A percentile compares a stretch with the other conserved stretches of the same genome.
phyloP scores from a whole-genome alignment of 2,113 vertebrate genomes.

The Apodemus sylvaticus region DNA sequence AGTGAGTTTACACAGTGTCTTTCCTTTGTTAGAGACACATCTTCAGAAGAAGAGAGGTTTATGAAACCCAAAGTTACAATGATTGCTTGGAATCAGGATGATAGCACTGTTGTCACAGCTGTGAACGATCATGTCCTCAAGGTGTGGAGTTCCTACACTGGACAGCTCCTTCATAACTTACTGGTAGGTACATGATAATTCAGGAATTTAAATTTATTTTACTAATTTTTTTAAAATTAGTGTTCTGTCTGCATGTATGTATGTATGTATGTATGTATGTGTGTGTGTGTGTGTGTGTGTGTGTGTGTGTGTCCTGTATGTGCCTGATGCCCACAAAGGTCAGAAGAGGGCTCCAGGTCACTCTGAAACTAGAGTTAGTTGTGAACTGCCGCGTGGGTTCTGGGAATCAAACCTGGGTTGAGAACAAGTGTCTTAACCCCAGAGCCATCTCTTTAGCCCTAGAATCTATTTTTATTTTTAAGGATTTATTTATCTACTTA shows the following conservation, averaged over 20 bases:
- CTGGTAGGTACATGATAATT: conserved; percentile 85
- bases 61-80: conserved; percentile 99
- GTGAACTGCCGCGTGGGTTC: background rate
- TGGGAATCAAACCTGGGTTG: background rate
- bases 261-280: too few relatives aligned
- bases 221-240: background rate
- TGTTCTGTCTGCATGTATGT: background rate
- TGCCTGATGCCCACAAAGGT: background rate
- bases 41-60: conserved; percentile 91
- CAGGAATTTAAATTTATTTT: background rate
- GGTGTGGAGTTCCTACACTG: conserved; percentile 97
- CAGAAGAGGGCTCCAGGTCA: background rate
- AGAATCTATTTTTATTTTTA: background rate
- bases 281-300: too few relatives aligned
- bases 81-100: conserved; percentile 98
- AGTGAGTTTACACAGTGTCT: background rate
- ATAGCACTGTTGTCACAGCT: conserved; percentile 96
- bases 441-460: background rate
- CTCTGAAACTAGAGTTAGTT: background rate
- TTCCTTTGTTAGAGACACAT: conserved; percentile 77
- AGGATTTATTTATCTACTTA: background rate
- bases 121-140: conserved; percentile 98
- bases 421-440: background rate
- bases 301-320: background rate
- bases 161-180: conserved; percentile 95